phyloP scores from a whole-genome alignment of 2,797 vertebrate species.

The Alfaro cultratus region DNA sequence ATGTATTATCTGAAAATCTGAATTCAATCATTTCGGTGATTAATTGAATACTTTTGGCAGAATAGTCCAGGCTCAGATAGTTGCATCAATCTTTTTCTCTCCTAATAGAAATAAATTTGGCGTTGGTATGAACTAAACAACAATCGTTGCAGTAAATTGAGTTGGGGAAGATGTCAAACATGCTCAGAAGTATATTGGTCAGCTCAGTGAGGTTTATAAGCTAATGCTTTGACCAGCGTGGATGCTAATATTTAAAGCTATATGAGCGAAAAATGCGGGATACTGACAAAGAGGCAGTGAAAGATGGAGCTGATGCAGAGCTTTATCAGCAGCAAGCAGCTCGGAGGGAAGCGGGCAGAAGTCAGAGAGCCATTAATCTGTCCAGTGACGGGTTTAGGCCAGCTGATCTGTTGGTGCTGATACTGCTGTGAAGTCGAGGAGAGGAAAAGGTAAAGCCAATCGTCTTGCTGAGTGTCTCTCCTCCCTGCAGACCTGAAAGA shows the following conservation, averaged over 20 bases:
- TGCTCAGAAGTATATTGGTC: background rate
- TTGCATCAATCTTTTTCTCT: background rate
- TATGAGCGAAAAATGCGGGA: slow-evolving; percentile 21
- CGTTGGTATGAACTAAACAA: background rate
- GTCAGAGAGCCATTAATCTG: slow-evolving; percentile 69
- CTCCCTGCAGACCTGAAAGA: slow-evolving; percentile 39
- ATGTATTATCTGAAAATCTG: background rate
- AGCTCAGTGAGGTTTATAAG: background rate
- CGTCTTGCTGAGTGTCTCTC: slow-evolving; percentile 25
- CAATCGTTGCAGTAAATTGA: background rate
- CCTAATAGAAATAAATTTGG: background rate
- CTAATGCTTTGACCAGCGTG: background rate
- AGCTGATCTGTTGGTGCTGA: slow-evolving; percentile 62
- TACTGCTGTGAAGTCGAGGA: slow-evolving; percentile 48
- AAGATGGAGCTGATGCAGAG: slow-evolving; percentile 17
- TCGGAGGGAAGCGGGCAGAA: slow-evolving; percentile 42
- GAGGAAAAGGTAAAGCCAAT: slow-evolving; percentile 53
- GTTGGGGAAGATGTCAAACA: background rate
- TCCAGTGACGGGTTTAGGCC: slow-evolving; percentile 74
- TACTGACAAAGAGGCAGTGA: slow-evolving; percentile 22
- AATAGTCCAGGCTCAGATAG: background rate
- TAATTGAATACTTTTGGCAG: background rate
- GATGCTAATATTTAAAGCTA: slow-evolving; percentile 17
- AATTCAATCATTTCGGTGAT: background rate
- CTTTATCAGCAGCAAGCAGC: slow-evolving; percentile 71